Evolutionary conservation across 2,797 vertebrate genomes (phyloP), one percentile per base, ranked within the genome.

Genomic region (Anolis apletophallus): DNA sequence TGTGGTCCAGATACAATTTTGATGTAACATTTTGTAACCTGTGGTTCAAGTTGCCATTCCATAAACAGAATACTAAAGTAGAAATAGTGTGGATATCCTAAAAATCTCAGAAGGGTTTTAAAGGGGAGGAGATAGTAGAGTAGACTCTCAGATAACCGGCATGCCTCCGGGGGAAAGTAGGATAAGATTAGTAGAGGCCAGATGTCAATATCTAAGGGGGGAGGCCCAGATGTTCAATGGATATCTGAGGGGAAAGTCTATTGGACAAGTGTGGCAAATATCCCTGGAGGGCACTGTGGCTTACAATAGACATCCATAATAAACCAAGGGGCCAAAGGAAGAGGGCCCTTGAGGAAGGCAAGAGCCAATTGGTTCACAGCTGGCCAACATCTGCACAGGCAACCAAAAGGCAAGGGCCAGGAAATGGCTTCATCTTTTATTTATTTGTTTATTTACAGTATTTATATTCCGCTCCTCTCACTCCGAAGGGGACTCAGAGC

Each of bases 1-100:
- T 61, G 2, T 81, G 23, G 55, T 87, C 91, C 83, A 78, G 73
- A 59, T 83, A 54, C 69, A 64, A 11, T 87, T 88, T 92, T 84
- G 61, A 54, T 64, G 3, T 64, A 73, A 36, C 69, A 3, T 88
- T 89, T 36, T 1, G 0, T 34, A 68, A 16, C 36, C 21, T 54
- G 6, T 14, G 52, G 75, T 82, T 57, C 14, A 13, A 32, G 50
- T 14, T 19, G 29, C 17, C 21, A 32, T 12, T 1, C 8, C 5
- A 23, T 2, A 80, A 46, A 34, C 9, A 46, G 13, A 11, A 29
- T 1, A 3, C n/a, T 26, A 23, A 40, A 16, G 29, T 13, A 81
- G 26, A 29, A 71, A 69, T 8, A 46, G 7, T 21, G 16, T 50
- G 79, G 59, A 40, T 26, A 26, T 36, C 8, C 55, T 57, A 6